phyloP scores from a whole-genome alignment of 2,113 vertebrate genomes.

The Bambusicola thoracicus region DNA sequence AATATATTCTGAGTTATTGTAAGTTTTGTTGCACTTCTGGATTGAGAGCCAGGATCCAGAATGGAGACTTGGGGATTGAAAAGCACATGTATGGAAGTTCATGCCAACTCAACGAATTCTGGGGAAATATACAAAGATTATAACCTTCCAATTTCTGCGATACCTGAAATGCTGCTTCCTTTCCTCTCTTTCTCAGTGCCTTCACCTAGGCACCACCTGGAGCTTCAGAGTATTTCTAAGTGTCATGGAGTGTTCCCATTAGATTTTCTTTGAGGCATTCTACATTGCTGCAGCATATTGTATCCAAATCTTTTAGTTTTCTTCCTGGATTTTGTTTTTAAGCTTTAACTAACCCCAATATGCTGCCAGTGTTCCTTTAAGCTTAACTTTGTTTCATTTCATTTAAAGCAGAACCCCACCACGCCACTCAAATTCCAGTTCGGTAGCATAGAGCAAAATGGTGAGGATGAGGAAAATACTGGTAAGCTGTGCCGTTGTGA shows the following conservation, averaged over 20 bases:
- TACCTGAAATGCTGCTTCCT: background rate
- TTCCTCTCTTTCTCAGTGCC: background rate
- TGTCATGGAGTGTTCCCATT: background rate
- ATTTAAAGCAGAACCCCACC: background rate
- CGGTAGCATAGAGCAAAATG: background rate
- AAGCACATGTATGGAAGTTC: background rate
- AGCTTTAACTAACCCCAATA: background rate
- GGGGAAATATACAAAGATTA: background rate
- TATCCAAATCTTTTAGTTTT: background rate
- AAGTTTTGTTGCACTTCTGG: background rate
- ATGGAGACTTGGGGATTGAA: background rate
- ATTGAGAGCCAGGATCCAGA: background rate
- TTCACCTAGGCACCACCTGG: background rate
- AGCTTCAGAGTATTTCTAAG: background rate
- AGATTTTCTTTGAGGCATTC: background rate
- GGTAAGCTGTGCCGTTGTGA: background rate
- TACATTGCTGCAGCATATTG: background rate
- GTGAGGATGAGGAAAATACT: slow-evolving; percentile 2
- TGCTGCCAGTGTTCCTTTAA: background rate
- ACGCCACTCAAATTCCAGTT: background rate
- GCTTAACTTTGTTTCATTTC: background rate
- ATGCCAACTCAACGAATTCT: background rate
- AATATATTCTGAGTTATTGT: background rate
- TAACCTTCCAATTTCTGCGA: background rate
- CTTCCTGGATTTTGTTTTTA: background rate